These are phyloP conservation scores for Crotalus viridis DNA, from an alignment of 2,113 vertebrate genomes.

Conservation along the genomic window DNA sequence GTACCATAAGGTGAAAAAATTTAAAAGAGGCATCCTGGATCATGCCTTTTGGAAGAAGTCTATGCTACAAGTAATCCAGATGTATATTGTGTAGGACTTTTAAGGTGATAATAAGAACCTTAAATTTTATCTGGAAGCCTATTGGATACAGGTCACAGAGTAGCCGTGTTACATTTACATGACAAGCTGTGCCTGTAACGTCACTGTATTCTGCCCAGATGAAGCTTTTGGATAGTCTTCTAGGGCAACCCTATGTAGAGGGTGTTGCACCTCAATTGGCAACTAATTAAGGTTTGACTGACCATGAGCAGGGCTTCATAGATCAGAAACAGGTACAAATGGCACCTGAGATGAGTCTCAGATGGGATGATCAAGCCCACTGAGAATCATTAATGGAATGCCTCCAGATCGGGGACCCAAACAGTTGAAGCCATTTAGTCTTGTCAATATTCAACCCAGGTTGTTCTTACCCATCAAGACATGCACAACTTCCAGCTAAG, in stretches of 20 bases:
- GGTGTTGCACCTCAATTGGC: not conserved
- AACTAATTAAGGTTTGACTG: not conserved
- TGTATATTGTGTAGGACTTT: not conserved
- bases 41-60: not conserved
- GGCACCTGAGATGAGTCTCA: not conserved
- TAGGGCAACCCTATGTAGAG: not conserved
- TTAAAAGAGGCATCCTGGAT: not conserved
- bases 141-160: not conserved
- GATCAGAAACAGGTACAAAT: not conserved
- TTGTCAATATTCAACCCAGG: not conserved
- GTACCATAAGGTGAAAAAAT: too few relatives aligned
- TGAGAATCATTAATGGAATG: not conserved
- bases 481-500: not conserved
- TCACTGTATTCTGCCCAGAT: not conserved
- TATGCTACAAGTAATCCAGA: not conserved
- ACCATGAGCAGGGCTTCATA: not conserved
- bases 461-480: not conserved
- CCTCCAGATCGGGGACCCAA: not conserved
- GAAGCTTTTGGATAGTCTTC: not conserved
- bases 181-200: not conserved
- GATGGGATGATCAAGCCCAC: not conserved
- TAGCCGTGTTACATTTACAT: not conserved
- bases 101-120: not conserved
- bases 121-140: not conserved
- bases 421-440: not conserved